Evolutionary conservation across 2,797 vertebrate species (phyloP), one percentile per base, ranked within the genome.

Genomic region (Myotis myotis): DNA sequence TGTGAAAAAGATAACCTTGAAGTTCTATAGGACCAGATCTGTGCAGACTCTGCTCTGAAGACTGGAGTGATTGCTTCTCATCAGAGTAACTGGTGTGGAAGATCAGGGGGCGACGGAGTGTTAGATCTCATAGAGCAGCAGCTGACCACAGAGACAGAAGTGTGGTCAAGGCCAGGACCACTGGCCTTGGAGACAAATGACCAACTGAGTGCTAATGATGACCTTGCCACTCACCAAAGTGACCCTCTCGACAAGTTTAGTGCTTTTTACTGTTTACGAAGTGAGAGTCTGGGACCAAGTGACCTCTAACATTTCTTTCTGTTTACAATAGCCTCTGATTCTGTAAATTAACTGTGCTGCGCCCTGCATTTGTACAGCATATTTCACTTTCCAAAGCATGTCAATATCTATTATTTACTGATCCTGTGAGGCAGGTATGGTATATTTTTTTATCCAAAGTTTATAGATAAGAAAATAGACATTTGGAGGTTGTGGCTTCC

Each of bases 31-130:
- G 2, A 8, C 44, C 64, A 38, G 16, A 13, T 75, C 3, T 33
- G 6, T 33, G 53, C 5, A 19, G 33, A 74, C 47, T 33, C 30
- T 70, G 55, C 25, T 9, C 62, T 66, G 25, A 88, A 80, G 38
- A 82, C 9, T 3, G 15, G 20, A 53, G 38, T 2, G 28, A 47
- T 17, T 44, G 23, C 4, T 70, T 55, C 25, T 3, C 8, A 38
- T 78, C 6, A 33, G 41, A 49, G 19, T 25, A 68, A 62, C 5
- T 4, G 1, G 5, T 19, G 8, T n/a, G 62, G n/a, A 64, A 23
- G 33, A 13, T 9, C 8, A 3, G 51, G 13, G 16, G 47, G 6
- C 13, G 0, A 2, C 3, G 6, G 8, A 2, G 10, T 36, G 15
- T 1, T 3, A 1, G 44, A 22, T 47, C 28, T 15, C 25, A 20